Base-by-base conservation (phyloP, 2,888 invertebrate genomes). In the Coelopa pilipes region DNA sequence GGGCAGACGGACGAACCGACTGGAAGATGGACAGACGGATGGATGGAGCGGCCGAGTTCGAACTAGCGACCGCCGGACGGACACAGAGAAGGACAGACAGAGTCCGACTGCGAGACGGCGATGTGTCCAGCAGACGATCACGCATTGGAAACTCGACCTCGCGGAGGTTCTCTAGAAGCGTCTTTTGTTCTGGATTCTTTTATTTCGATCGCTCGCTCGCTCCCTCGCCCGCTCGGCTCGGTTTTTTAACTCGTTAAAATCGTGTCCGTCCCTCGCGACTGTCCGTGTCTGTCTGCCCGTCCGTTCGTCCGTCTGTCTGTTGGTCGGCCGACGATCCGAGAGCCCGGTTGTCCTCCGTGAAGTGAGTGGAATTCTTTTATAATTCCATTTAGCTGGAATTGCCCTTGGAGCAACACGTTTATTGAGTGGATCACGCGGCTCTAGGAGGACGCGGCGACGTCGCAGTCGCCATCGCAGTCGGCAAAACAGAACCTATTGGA, bases 311-410 rank as follows among this genome's bases (percentile, higher is more conserved):
- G 45, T 65, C 53, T 53, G 57, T 49, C 17, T 68, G 45, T 60
- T 45, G 19, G 65, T 21, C 72, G 50, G 53, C 57, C 50, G 57
- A 7, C 24, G 60, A n/a, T 69, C 17, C 34, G 63, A 53, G 45
- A 24, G 11, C 66, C 50, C 50, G 24, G 66, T 66, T 66, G 62
- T 71, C 50, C 62, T 53, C 70, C 49, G 68, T 70, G 71, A 50
- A 21, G 53, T 71, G 62, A 76, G 77, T 74, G 78, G 83, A 82
- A 83, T 84, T 84, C 83, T 82, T 84, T 84, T 83, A 82, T 82
- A 84, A 84, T 81, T 83, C 82, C 81, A 81, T 83, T 84, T 84
- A 84, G 82, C 82, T 81, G 83, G 85, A 85, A 85, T 84, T 76
- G 78, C 75, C 75, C 85, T 85, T 84, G 84, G 81, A 84, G 81